Percentiles rank a stretch among this genome's conserved stretches.
Conservation (phyloP, 2,797 vertebrate genomes). For the Darevskia mixta region DNA sequence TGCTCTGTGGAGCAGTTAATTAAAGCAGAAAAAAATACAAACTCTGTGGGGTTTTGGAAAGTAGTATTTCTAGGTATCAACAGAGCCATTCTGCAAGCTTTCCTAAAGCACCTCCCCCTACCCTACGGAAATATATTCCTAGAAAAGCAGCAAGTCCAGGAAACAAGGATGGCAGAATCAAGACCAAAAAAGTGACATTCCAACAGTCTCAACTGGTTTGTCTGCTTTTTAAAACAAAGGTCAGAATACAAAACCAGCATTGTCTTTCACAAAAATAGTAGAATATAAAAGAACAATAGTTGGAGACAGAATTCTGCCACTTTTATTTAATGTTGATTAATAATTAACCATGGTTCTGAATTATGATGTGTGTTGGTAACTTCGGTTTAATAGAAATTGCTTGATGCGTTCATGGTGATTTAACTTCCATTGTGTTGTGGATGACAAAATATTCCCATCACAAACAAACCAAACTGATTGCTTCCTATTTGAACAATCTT, state of each 20-base stretch:
- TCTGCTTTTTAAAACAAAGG: neutral
- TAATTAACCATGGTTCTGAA: conserved; percentile 63
- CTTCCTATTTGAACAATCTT: neutral
- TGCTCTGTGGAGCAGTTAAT: neutral
- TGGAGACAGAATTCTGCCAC: conserved; percentile 64
- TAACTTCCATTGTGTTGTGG: conserved; percentile 29
- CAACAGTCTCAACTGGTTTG: conserved; percentile 12
- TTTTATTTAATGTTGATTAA: conserved; percentile 71
- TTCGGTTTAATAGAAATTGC: conserved; percentile 45
- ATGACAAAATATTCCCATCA: conserved; percentile 19
- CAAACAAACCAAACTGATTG: neutral
- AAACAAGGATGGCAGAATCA: conserved; percentile 15
- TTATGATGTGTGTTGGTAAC: conserved; percentile 52
- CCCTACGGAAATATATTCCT: conserved; percentile 23
- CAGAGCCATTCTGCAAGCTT: conserved; percentile 35
- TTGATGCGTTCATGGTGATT: conserved; percentile 33
- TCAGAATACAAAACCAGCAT: conserved; percentile 41
- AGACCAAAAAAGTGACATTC: conserved; percentile 37
- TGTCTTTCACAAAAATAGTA: conserved; percentile 62
- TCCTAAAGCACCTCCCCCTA: conserved; percentile 5
- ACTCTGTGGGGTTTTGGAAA: neutral
- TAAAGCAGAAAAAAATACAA: conserved; percentile 41
- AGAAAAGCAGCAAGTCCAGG: conserved; percentile 22
- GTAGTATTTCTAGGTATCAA: conserved; percentile 37
- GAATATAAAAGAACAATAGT: conserved; percentile 47